Evolutionary conservation across 2,113 vertebrate species (phyloP).

Genomic region (mouse (Mus musculus)): GRCm39 chr14:99681001-99681500

Average conservation of each 20-base stretch:
- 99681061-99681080: neutral
- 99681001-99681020: neutral
- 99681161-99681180: neutral
- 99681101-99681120: neutral
- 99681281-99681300: neutral
- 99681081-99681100: neutral
- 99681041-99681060: neutral
- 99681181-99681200: neutral
- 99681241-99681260: too few relatives aligned
- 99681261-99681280: neutral
- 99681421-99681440: neutral
- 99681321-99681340: too few relatives aligned
- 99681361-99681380: neutral
- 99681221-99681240: neutral
- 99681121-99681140: neutral
- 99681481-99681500: neutral
- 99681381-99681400: neutral
- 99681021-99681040: fast-evolving
- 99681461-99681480: neutral
- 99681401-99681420: neutral
- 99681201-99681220: neutral
- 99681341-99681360: neutral
- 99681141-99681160: neutral
- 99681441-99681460: neutral
- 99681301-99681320: too few relatives aligned